These are phyloP conservation scores for Autographa pulchrina DNA, from an alignment of 2,888 invertebrate genomes.

Conservation along the genomic window DNA sequence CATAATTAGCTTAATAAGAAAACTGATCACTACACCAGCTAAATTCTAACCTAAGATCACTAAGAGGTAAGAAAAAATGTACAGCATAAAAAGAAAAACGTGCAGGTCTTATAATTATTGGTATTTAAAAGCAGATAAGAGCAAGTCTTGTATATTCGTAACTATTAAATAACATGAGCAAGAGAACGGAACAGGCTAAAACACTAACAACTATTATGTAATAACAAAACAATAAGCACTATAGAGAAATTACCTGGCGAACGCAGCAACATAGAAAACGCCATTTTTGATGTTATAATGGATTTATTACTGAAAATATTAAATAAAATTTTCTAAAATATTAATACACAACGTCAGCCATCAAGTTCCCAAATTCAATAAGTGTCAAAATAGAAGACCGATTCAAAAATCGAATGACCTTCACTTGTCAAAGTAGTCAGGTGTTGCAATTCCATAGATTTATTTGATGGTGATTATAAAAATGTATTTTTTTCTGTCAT, in stretches of 20 bases:
- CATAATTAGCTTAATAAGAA: background rate
- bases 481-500: too few species aligned
- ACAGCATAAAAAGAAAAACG: background rate
- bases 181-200: slow-evolving; percentile 8
- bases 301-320: background rate
- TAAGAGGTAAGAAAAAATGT: background rate
- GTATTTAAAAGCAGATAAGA: background rate
- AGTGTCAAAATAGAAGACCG: slow-evolving; percentile 27
- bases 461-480: background rate
- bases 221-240: slow-evolving; percentile 62
- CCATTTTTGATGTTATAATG: slow-evolving; percentile 67
- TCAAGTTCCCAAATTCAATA: slow-evolving; percentile 41
- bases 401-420: slow-evolving; percentile 46
- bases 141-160: background rate
- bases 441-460: background rate
- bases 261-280: slow-evolving; percentile 83
- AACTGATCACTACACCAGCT: background rate
- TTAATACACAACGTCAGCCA: slow-evolving; percentile 15
- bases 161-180: background rate
- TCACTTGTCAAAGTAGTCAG: slow-evolving; percentile 1
- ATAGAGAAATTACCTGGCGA: slow-evolving; percentile 73
- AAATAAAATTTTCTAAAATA: slow-evolving; percentile 29
- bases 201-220: slow-evolving; percentile 77
- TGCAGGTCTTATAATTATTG: background rate
- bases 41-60: background rate